Evolutionary conservation across 2,888 invertebrate species (phyloP).

Genomic region (Coenonympha glycerion): DNA sequence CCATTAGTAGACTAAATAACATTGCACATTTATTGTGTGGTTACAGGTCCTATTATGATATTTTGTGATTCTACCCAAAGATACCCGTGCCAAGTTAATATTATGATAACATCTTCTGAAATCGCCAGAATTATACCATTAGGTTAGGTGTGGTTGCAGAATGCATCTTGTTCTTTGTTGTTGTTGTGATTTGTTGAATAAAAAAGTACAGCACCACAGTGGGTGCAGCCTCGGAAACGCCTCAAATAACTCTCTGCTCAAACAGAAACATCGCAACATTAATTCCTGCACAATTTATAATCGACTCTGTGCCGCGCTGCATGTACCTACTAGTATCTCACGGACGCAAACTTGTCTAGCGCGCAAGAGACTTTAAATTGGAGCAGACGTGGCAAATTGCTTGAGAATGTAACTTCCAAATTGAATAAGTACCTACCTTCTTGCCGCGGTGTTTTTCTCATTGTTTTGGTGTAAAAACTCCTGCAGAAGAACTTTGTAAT

Average conservation of each 20-base stretch:
- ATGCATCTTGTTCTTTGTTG: no score
- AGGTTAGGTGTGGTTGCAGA: no score
- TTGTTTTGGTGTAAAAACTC: background rate
- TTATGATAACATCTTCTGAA: no score
- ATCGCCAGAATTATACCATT: no score
- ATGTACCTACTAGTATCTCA: constrained; percentile 28
- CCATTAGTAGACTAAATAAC: no score
- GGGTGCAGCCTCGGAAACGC: background rate
- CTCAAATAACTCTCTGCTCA: constrained; percentile 18
- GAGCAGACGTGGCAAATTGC: constrained; percentile 21
- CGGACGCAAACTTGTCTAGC: constrained; percentile 24
- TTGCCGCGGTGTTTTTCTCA: background rate
- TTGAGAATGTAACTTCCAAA: constrained; percentile 5
- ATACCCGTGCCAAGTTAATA: no score
- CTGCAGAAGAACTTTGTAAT: background rate
- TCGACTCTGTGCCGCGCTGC: constrained; percentile 28
- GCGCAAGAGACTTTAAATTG: constrained; percentile 19
- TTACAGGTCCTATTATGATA: no score
- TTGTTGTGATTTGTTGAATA: no score
- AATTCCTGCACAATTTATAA: constrained; percentile 32
- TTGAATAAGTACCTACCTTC: background rate
- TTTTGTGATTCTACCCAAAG: no score
- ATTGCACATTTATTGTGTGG: no score
- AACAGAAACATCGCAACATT: constrained; percentile 26
- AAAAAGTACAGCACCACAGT: background rate